These are phyloP conservation scores for Eupithecia insigniata DNA, from an alignment of 2,888 invertebrate species.

Conservation along the genomic window DNA sequence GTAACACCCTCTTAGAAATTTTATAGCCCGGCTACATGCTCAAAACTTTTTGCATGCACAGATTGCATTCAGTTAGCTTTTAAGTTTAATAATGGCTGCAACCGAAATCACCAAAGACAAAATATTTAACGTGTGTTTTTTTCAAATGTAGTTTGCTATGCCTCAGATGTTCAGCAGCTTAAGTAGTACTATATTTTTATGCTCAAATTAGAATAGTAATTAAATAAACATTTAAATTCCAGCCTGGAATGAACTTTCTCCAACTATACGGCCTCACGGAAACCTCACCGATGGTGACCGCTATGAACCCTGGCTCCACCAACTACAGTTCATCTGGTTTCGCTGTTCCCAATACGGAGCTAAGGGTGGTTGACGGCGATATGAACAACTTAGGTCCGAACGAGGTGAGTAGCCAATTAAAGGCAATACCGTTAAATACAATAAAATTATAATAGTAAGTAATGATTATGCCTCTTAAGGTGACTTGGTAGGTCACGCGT, in stretches of 20 bases:
- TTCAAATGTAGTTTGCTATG: neutral
- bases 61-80: neutral
- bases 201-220: neutral
- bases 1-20: neutral
- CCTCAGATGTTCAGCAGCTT: neutral
- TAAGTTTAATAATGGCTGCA: neutral
- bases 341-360: conserved; percentile 85
- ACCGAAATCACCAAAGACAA: neutral
- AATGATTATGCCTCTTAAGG: too few species aligned
- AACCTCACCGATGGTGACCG: conserved; percentile 83
- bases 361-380: conserved; percentile 80
- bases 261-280: conserved; percentile 89
- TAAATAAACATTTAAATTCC: conserved; percentile 35
- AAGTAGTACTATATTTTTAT: neutral
- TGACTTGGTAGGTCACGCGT: too few species aligned
- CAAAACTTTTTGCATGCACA: too few species aligned
- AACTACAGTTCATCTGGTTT: conserved; percentile 78
- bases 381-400: conserved; percentile 78
- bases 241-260: conserved; percentile 55
- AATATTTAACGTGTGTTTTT: neutral
- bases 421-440: neutral
- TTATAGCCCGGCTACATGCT: too few species aligned
- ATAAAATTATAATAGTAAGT: too few species aligned
- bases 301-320: conserved; percentile 57
- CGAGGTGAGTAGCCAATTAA: conserved; percentile 52